A percentile compares a stretch with the other conserved stretches of the same genome.
These are phyloP conservation scores for Drosophila putrida DNA, from an alignment of 2,888 invertebrate genomes.

Conservation along the genomic window DNA sequence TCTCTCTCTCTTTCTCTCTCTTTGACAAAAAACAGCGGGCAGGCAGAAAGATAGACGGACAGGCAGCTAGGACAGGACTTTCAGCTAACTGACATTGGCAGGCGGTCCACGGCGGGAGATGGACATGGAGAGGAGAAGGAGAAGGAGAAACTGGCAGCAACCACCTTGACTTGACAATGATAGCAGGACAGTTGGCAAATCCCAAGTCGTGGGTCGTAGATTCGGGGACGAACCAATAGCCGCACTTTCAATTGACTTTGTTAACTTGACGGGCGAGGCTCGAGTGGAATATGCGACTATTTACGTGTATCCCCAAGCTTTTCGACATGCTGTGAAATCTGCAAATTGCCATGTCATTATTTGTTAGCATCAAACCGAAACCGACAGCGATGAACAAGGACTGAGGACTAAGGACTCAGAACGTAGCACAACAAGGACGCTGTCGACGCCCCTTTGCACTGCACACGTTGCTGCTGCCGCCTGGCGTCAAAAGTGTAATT, in stretches of 20 bases:
- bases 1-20: not conserved
- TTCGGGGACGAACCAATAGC: constrained; percentile 52
- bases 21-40: not conserved
- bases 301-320: constrained; percentile 35
- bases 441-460: constrained; percentile 50
- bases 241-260: constrained; percentile 77
- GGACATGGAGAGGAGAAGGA: not conserved
- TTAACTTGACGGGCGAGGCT: constrained; percentile 68
- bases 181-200: constrained; percentile 51
- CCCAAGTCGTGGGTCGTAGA: constrained; percentile 13
- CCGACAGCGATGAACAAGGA: constrained; percentile 31
- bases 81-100: constrained; percentile 72
- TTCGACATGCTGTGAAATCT: constrained; percentile 82
- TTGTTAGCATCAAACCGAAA: constrained; percentile 82
- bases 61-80: constrained; percentile 46
- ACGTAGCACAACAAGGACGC: constrained; percentile 29
- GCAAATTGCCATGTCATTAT: constrained; percentile 85
- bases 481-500: constrained; percentile 83
- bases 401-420: constrained; percentile 6
- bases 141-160: constrained; percentile 31
- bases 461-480: constrained; percentile 24
- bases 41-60: not conserved
- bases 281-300: constrained; percentile 53
- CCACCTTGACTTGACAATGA: constrained; percentile 76
- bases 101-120: constrained; percentile 58